Evolutionary conservation across 2,797 vertebrate genomes (phyloP).

Genomic region (Propithecus deckenii): DNA sequence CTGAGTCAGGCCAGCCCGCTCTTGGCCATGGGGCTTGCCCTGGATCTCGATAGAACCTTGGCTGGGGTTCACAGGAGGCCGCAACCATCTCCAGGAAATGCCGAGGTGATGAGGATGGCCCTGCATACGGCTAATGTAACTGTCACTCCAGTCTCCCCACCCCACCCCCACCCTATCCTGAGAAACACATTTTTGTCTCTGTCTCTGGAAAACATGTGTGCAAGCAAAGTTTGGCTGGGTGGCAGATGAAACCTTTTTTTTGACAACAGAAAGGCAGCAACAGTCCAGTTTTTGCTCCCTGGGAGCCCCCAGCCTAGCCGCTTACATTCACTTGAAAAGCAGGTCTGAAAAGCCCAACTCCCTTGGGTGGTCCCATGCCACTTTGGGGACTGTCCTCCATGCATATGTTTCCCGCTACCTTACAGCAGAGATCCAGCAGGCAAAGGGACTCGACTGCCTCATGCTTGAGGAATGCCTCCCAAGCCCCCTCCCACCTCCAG

Average conservation of each 20-base stretch:
- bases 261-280: conserved; percentile 27
- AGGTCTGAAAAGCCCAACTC: background rate
- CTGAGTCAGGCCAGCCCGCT: conserved; percentile 61
- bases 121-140: conserved; percentile 74
- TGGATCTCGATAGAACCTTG: conserved; percentile 69
- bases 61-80: conserved; percentile 70
- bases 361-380: conserved; percentile 55
- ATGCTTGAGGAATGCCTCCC: conserved; percentile 74
- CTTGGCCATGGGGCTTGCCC: conserved; percentile 64
- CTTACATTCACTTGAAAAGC: conserved; percentile 19
- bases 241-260: conserved; percentile 37
- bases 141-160: conserved; percentile 63
- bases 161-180: background rate
- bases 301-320: background rate
- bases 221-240: conserved; percentile 57
- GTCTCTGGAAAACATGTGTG: conserved; percentile 80
- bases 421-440: conserved; percentile 43
- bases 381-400: conserved; percentile 47
- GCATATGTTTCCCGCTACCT: conserved; percentile 59
- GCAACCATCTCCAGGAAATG: conserved; percentile 75
- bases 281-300: background rate
- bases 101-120: conserved; percentile 73
- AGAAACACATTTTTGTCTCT: conserved; percentile 73
- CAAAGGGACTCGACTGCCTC: conserved; percentile 62
- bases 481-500: conserved; percentile 55